phyloP scores from a whole-genome alignment of 2,113 vertebrate species.

The Megaceryle torquata region DNA sequence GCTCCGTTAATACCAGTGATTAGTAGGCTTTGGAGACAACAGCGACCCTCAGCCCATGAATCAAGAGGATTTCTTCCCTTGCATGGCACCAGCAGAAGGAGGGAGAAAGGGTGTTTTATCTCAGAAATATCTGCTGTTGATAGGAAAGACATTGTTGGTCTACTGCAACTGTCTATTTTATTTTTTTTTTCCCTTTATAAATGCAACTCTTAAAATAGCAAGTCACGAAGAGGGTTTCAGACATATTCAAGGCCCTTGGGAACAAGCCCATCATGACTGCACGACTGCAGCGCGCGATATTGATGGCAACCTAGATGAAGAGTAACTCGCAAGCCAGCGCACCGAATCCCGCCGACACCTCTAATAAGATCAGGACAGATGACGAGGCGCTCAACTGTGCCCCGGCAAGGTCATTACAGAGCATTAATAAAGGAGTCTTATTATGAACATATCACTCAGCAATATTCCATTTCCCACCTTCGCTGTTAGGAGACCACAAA shows the following conservation, averaged over 20 bases:
- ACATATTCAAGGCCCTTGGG: conserved; percentile 18
- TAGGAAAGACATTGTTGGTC: conserved; percentile 32
- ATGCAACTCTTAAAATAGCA: conserved; percentile 53
- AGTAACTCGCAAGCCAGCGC: background rate
- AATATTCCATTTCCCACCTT: background rate
- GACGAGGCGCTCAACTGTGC: conserved; percentile 54
- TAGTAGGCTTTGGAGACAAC: background rate
- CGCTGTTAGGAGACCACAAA: background rate
- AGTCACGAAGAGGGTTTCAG: conserved; percentile 27
- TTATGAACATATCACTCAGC: conserved; percentile 1
- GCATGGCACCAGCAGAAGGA: background rate
- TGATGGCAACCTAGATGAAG: conserved; percentile 6
- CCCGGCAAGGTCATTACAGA: conserved; percentile 35
- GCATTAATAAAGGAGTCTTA: conserved; percentile 38
- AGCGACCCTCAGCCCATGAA: conserved; percentile 33
- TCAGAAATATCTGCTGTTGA: conserved; percentile 27
- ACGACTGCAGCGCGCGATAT: background rate
- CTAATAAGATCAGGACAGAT: conserved; percentile 51
- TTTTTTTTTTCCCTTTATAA: background rate
- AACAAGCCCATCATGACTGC: background rate
- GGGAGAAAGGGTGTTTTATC: background rate
- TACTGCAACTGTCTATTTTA: background rate
- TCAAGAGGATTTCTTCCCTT: conserved; percentile 10
- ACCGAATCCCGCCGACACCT: background rate
- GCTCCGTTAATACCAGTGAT: conserved; percentile 25